Conservation (phyloP, 2,113 vertebrate genomes). For the Eidolon helvum region DNA sequence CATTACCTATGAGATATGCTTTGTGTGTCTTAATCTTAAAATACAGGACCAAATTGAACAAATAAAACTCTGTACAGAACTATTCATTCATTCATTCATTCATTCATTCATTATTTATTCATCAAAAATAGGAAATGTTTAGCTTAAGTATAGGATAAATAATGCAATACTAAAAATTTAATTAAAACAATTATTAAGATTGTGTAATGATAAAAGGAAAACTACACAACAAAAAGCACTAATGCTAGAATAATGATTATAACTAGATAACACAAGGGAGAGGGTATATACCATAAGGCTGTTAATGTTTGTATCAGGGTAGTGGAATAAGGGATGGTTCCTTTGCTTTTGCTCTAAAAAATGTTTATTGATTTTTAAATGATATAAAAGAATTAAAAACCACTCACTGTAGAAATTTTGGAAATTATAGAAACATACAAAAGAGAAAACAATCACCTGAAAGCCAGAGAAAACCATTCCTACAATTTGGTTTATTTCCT, state of each 20-base stretch:
- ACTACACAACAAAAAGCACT: background rate
- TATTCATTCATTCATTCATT: background rate
- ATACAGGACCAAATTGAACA: background rate
- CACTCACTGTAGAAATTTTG: background rate
- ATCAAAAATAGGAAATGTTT: background rate
- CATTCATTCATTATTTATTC: background rate
- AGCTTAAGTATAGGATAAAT: background rate
- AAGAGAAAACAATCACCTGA: background rate
- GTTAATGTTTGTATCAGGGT: background rate
- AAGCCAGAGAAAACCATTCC: background rate
- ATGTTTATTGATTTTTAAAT: background rate
- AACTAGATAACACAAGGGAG: background rate
- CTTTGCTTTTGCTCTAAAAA: background rate
- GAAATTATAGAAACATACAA: background rate
- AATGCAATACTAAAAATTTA: background rate
- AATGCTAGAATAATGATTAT: background rate
- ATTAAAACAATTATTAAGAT: background rate
- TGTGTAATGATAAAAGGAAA: background rate
- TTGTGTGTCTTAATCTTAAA: background rate
- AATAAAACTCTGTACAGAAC: background rate
- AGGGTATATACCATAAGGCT: background rate
- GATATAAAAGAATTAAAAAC: background rate
- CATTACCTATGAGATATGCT: background rate
- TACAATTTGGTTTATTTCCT: background rate
- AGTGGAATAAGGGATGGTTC: background rate